A percentile compares a stretch with the other conserved stretches of the same genome.
phyloP scores from a whole-genome alignment of 2,113 vertebrate genomes.

The Solenodon paradoxus region DNA sequence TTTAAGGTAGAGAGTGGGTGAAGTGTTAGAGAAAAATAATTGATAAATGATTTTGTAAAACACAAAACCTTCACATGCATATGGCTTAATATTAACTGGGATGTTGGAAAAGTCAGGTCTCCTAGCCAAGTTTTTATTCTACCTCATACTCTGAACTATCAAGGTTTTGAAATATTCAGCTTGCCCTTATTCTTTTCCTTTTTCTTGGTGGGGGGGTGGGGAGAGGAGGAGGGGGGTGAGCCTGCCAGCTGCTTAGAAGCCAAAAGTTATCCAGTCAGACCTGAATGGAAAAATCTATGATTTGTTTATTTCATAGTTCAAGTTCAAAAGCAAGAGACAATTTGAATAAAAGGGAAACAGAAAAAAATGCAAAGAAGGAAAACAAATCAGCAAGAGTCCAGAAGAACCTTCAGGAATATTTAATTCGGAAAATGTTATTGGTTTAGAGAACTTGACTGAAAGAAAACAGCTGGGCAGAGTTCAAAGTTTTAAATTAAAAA shows the following conservation, averaged over 20 bases:
- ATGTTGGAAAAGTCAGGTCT: conserved; percentile 57
- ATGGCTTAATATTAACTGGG: conserved; percentile 70
- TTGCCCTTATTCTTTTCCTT: conserved; percentile 55
- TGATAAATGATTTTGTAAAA: conserved; percentile 74
- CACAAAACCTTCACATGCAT: conserved; percentile 34
- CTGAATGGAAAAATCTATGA: conserved; percentile 74
- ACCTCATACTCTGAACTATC: conserved; percentile 66
- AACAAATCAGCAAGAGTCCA: conserved; percentile 81
- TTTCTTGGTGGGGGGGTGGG: background rate
- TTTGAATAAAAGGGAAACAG: conserved; percentile 83
- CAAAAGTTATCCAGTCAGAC: conserved; percentile 82
- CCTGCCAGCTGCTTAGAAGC: conserved; percentile 80
- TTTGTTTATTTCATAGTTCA: conserved; percentile 79
- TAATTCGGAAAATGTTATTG: conserved; percentile 83
- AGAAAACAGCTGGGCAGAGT: conserved; percentile 85
- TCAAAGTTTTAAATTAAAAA: conserved; percentile 85
- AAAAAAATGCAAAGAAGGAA: conserved; percentile 78
- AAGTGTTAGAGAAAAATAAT: conserved; percentile 59
- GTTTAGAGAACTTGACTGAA: conserved; percentile 82
- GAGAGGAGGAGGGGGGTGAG: background rate
- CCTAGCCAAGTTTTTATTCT: conserved; percentile 78
- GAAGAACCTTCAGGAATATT: conserved; percentile 83
- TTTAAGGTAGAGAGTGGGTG: conserved; percentile 35
- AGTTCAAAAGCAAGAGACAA: conserved; percentile 81
- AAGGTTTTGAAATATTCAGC: conserved; percentile 63